These are phyloP conservation scores for Thripadectes ignobilis DNA, from an alignment of 2,797 vertebrate genomes.

Conservation along the genomic window DNA sequence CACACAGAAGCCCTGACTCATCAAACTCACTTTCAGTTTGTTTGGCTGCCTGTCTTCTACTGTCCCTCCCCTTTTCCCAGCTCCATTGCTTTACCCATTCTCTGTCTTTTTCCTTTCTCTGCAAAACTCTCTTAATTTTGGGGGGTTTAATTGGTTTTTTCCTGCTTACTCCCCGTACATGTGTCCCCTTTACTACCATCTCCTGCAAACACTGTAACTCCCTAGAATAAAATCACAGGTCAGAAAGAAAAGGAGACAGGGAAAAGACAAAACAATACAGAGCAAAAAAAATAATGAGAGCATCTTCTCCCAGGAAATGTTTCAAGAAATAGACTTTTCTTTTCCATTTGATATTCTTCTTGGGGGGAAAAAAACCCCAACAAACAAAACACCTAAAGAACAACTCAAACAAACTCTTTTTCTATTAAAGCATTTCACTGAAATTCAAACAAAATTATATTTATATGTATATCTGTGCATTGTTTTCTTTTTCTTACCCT, in stretches of 20 bases:
- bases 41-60: neutral
- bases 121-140: neutral
- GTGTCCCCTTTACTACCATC: neutral
- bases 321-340: neutral
- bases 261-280: neutral
- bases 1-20: conserved; percentile 52
- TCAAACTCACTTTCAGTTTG: conserved; percentile 29
- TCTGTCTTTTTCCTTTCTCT: neutral
- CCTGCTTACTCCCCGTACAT: neutral
- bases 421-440: neutral
- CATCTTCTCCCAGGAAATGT: neutral
- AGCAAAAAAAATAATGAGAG: neutral
- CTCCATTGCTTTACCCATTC: neutral
- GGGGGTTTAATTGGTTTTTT: neutral
- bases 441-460: neutral
- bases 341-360: neutral
- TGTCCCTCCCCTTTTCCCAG: rapidly evolving
- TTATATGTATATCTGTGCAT: rapidly evolving
- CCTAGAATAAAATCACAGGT: neutral
- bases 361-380: neutral
- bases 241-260: neutral
- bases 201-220: neutral
- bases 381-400: neutral
- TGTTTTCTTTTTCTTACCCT: neutral
- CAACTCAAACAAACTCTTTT: neutral